These are phyloP conservation scores for Noctua pronuba DNA, from an alignment of 2,888 invertebrate species.

Conservation along the genomic window DNA sequence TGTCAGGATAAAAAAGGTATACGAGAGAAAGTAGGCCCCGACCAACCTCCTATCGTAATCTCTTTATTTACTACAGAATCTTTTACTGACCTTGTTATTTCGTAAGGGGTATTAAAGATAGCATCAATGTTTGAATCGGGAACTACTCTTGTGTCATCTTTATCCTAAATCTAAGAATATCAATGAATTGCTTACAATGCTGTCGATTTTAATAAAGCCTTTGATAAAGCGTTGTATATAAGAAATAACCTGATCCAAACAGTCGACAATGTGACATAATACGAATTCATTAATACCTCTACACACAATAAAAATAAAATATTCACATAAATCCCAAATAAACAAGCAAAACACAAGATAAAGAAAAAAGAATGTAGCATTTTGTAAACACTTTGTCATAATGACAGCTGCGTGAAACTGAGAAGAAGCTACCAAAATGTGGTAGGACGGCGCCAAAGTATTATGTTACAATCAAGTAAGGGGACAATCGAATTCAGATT, in stretches of 20 bases:
- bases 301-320: constrained; percentile 17
- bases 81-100: constrained; percentile 79
- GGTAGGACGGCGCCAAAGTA: constrained; percentile 81
- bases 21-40: constrained; percentile 74
- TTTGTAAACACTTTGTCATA: constrained; percentile 81
- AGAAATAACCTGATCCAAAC: neutral
- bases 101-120: constrained; percentile 64
- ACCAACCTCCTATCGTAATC: constrained; percentile 78
- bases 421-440: constrained; percentile 79
- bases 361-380: constrained; percentile 58
- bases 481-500: constrained; percentile 78
- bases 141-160: constrained; percentile 20
- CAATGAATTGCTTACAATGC: neutral
- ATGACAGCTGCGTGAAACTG: constrained; percentile 74
- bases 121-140: constrained; percentile 35
- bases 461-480: constrained; percentile 81
- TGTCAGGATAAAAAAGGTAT: constrained; percentile 85
- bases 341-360: constrained; percentile 28
- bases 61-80: constrained; percentile 81
- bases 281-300: neutral
- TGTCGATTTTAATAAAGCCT: neutral
- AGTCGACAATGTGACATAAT: neutral
- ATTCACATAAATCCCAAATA: constrained; percentile 24
- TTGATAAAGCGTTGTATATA: neutral
- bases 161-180: neutral